Percentiles rank a stretch among this genome's conserved stretches.
These are phyloP conservation scores for Manis crassicaudata DNA, from an alignment of 2,797 vertebrate genomes.

Conservation along the genomic window DNA sequence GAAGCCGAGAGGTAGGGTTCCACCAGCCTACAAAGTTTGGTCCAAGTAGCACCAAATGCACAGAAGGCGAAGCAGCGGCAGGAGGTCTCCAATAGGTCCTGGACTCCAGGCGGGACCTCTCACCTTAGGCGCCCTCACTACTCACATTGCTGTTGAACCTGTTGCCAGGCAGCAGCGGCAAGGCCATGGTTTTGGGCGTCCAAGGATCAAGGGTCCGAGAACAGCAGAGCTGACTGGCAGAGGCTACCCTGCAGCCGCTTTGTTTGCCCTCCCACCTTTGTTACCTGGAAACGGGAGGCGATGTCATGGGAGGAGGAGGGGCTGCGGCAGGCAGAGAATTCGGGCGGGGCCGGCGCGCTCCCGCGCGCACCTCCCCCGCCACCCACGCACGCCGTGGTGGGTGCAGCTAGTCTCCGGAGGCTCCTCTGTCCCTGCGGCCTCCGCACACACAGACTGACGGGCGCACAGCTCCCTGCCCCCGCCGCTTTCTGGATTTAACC, in stretches of 20 bases:
- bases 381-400: too few relatives aligned
- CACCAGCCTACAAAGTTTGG: neutral
- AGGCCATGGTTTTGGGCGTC: slow-evolving; percentile 83
- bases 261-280: slow-evolving; percentile 47
- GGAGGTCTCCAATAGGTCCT: neutral
- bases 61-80: neutral
- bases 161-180: slow-evolving; percentile 89
- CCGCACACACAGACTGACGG: neutral
- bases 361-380: neutral
- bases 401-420: fast-evolving
- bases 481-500: neutral
- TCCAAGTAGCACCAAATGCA: neutral
- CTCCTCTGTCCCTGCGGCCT: neutral
- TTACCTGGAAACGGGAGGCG: slow-evolving; percentile 74
- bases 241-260: fast-evolving
- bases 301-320: slow-evolving; percentile 33
- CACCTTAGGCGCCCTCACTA: slow-evolving; percentile 59
- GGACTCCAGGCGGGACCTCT: neutral
- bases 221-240: neutral
- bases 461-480: neutral
- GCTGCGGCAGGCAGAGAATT: neutral
- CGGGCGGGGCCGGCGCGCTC: neutral
- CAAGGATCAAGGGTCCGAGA: neutral
- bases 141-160: slow-evolving; percentile 89
- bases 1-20: neutral